phyloP scores from a whole-genome alignment of 2,888 invertebrate species.

The Oxycera nigricornis region DNA sequence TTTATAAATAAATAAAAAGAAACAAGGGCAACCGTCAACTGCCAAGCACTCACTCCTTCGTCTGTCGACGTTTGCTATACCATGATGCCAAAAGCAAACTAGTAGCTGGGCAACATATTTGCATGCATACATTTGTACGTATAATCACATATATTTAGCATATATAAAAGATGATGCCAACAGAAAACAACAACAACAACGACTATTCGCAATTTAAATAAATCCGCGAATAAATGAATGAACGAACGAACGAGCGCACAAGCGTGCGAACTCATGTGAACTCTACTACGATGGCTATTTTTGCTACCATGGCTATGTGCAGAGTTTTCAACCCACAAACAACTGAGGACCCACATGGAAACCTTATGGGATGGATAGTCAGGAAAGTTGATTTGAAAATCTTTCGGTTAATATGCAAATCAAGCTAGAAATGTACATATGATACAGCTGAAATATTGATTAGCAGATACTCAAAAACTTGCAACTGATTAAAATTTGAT shows the following conservation, averaged over 20 bases:
- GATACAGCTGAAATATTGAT: no score
- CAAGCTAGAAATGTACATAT: no score
- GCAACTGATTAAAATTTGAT: no score
- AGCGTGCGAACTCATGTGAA: constrained; percentile 25
- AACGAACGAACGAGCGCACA: constrained; percentile 24
- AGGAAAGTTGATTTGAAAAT: no score
- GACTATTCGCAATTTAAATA: not conserved
- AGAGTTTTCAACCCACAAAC: not conserved
- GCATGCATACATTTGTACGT: not conserved
- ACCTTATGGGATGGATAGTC: not conserved
- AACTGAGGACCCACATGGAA: not conserved
- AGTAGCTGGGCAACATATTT: not conserved
- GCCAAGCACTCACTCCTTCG: not conserved
- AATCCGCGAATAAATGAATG: constrained; percentile 37
- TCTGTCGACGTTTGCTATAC: not conserved
- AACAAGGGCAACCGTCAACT: constrained; percentile 30
- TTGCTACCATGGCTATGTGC: not conserved
- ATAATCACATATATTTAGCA: no score
- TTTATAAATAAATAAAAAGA: not conserved
- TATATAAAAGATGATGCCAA: not conserved
- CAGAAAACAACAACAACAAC: not conserved
- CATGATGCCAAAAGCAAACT: not conserved
- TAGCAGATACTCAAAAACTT: no score
- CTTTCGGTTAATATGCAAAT: no score
- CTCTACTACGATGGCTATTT: constrained; percentile 26